Evolutionary conservation across 2,113 vertebrate genomes (phyloP), one percentile per base, ranked within the genome.

Genomic region (Xenopus borealis): DNA sequence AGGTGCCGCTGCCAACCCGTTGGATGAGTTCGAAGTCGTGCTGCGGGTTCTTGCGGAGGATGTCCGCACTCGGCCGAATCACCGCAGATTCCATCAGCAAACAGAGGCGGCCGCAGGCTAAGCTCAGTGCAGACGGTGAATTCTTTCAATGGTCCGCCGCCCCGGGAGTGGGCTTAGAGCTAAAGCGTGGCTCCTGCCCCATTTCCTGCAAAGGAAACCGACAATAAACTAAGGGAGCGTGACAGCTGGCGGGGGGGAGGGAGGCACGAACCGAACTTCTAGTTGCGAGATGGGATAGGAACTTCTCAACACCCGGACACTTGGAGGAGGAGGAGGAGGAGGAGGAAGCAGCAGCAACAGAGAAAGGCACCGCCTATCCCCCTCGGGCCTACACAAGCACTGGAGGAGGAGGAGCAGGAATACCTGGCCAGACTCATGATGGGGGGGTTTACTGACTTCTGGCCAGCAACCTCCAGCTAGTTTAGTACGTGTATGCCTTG

Each of bases 1-100:
- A 99, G 46, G 96, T 99, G 82, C 97, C 97, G 79, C 97, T 99
- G 75, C 97, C 97, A 71, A 99, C 96, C 72, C 96, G 84, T 89
- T 99, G 97, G 61, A 98, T 93, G 27, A 98, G 92, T 87, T 98
- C 97, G 73, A 95, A 98, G 90, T 99, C 97, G 27, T 97, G 90
- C 87, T 99, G 97, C 19, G 97, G 97, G 86, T 98, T 98, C 81
- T 90, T 91, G 83, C 96, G 88, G 87, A 95, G 93, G 81, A 99
- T 98, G 76, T 98, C 97, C 47, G 90, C 93, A 77, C 91, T 92
- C 65, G 94, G 89, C 83, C 94, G 91, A 19, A 27, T 17, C 14
- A 17, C 12, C 17, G 18, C 11, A 20, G 19, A 17, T 12, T 75
- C 73, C 73, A 75, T 75, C 19, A 16, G 1, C 17, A 8, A 12